Evolutionary conservation across 2,113 vertebrate genomes (phyloP).

Genomic region (Notechis scutatus): DNA sequence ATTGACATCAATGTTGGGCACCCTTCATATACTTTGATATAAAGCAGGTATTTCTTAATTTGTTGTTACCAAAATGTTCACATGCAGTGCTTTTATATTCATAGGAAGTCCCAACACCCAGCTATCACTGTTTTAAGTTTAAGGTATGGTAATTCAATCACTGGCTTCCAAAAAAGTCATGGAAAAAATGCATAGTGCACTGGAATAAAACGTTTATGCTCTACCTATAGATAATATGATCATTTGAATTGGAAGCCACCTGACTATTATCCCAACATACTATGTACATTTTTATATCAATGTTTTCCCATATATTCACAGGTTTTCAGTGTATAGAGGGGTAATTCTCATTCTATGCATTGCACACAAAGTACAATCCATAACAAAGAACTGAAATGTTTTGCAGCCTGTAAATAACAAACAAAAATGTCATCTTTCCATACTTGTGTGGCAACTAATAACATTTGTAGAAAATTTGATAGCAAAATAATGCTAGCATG

Average conservation of each 20-base stretch:
- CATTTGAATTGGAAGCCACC: background rate
- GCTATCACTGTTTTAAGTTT: background rate
- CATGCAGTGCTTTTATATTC: background rate
- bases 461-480: background rate
- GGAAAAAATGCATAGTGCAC: background rate
- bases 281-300: background rate
- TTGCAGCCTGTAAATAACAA: background rate
- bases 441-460: background rate
- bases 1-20: background rate
- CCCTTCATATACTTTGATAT: background rate
- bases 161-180: background rate
- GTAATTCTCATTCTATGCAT: background rate
- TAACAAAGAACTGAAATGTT: background rate
- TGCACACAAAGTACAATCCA: background rate
- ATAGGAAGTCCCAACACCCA: background rate
- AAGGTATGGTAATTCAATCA: background rate
- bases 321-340: background rate
- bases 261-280: background rate
- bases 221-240: background rate
- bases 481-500: background rate
- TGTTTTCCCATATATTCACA: background rate
- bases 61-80: background rate
- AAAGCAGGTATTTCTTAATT: background rate
- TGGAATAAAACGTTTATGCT: background rate
- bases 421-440: background rate